A percentile compares a stretch with the other conserved stretches of the same genome.
These are phyloP conservation scores for Microcebus jonahi DNA, from an alignment of 2,113 vertebrate species.

Conservation along the genomic window DNA sequence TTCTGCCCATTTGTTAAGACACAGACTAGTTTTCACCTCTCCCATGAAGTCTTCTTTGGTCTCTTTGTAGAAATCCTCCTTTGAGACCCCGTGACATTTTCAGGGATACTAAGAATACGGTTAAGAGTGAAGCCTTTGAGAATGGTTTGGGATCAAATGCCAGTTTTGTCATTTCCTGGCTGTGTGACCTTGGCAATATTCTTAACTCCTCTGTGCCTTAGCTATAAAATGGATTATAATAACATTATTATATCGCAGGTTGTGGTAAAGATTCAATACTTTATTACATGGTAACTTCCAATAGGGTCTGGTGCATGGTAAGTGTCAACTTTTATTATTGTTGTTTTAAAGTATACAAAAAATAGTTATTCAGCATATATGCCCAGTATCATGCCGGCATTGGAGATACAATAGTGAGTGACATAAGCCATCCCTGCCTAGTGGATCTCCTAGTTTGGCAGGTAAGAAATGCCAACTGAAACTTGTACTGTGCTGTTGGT, in stretches of 20 bases:
- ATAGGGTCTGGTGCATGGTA: background rate
- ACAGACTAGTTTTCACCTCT: background rate
- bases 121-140: background rate
- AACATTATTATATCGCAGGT: background rate
- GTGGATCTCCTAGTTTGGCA: background rate
- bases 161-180: background rate
- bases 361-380: background rate
- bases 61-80: background rate
- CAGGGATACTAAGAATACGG: background rate
- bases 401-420: background rate
- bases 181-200: background rate
- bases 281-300: background rate
- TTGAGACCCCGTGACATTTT: background rate
- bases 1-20: background rate
- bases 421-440: background rate
- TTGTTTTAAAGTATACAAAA: background rate
- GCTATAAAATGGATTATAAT: background rate
- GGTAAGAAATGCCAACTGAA: background rate
- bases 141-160: background rate
- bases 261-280: background rate
- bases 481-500: background rate
- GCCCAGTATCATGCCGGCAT: background rate
- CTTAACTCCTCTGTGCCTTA: background rate
- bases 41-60: background rate
- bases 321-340: background rate